Conservation (phyloP, 2,888 invertebrate species). For the Archips xylosteana region DNA sequence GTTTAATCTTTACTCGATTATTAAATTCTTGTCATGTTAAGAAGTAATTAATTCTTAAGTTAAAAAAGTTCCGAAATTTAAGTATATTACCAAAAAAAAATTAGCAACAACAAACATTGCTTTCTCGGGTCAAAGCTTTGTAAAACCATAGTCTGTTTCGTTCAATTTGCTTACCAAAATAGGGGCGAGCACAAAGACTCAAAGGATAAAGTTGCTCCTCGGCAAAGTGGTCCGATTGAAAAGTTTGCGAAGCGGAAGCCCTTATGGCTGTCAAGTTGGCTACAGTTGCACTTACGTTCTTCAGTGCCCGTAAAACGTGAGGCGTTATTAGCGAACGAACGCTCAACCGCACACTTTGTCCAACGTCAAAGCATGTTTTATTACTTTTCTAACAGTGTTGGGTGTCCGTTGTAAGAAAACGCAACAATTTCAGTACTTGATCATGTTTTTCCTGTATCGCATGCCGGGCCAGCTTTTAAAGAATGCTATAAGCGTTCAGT, state of each 20-base stretch:
- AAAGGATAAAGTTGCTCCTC: slow-evolving; percentile 65
- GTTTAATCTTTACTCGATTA: slow-evolving; percentile 22
- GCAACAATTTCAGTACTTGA: background rate
- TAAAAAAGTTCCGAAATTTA: background rate
- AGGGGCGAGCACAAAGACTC: slow-evolving; percentile 57
- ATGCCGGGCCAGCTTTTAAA: background rate
- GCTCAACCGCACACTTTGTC: slow-evolving; percentile 39
- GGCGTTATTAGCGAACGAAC: slow-evolving; percentile 33
- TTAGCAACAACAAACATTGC: slow-evolving; percentile 28
- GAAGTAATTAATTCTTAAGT: background rate
- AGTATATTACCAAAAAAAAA: background rate
- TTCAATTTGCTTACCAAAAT: slow-evolving; percentile 72
- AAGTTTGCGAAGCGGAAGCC: slow-evolving; percentile 65
- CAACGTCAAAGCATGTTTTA: slow-evolving; percentile 38
- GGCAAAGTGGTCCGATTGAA: slow-evolving; percentile 69
- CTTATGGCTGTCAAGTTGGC: slow-evolving; percentile 57
- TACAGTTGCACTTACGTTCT: slow-evolving; percentile 58
- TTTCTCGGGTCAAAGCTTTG: slow-evolving; percentile 52
- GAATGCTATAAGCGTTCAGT: background rate
- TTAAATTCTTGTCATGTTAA: slow-evolving; percentile 12
- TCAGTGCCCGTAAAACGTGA: slow-evolving; percentile 48
- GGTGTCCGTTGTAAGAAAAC: slow-evolving; percentile 13
- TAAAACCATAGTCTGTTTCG: slow-evolving; percentile 52
- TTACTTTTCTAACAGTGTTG: slow-evolving; percentile 29
- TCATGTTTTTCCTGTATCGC: background rate